These are phyloP conservation scores for Cossypha heuglini DNA, from an alignment of 2,797 vertebrate species.

Conservation along the genomic window DNA sequence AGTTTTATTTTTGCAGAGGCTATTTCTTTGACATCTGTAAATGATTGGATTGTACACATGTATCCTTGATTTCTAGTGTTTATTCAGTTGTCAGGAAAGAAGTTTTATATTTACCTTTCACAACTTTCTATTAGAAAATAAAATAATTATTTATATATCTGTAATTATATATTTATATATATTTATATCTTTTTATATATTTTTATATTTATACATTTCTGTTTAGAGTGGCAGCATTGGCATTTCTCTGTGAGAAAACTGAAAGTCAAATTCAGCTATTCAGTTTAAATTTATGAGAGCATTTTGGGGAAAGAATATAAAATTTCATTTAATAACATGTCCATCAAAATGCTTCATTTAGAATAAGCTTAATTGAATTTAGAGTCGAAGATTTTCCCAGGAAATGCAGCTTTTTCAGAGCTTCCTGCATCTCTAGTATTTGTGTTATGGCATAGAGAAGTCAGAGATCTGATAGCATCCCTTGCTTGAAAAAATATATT, in stretches of 20 bases:
- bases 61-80: constrained; percentile 70
- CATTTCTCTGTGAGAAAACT: not conserved
- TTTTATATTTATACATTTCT: not conserved
- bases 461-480: not conserved
- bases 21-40: constrained; percentile 72
- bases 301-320: not conserved
- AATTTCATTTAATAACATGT: not conserved
- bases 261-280: not conserved
- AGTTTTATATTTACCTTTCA: not conserved
- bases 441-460: not conserved
- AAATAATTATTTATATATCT: not conserved
- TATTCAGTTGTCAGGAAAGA: not conserved
- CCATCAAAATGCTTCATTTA: not conserved
- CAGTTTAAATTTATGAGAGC: not conserved
- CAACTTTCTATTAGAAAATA: not conserved
- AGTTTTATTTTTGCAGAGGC: constrained; percentile 72
- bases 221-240: not conserved
- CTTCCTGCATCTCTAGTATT: not conserved
- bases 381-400: not conserved
- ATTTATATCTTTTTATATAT: not conserved
- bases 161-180: not conserved
- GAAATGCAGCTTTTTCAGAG: not conserved
- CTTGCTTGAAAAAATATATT: not conserved
- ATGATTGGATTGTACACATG: constrained; percentile 72
- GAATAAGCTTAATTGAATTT: not conserved